These are phyloP conservation scores for Leistus spinibarbis DNA, from an alignment of 2,888 invertebrate species.

Conservation along the genomic window DNA sequence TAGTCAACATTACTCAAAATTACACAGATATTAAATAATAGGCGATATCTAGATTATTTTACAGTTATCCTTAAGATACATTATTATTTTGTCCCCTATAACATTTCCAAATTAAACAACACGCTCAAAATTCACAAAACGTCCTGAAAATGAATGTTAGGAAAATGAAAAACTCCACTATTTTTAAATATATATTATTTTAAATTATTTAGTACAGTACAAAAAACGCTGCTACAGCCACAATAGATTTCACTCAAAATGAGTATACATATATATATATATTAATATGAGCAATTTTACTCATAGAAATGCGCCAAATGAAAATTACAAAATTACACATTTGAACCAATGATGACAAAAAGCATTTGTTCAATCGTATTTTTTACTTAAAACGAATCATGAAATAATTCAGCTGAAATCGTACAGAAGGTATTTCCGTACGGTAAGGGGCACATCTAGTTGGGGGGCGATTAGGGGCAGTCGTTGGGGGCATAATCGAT, in stretches of 20 bases:
- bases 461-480: slow-evolving; percentile 63
- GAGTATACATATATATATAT: background rate
- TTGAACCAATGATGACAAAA: background rate
- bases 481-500: slow-evolving; percentile 62
- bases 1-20: no score
- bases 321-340: background rate
- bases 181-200: no score
- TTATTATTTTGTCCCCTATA: no score
- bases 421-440: slow-evolving; percentile 72
- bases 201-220: background rate
- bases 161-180: no score
- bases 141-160: no score
- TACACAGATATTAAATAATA: no score
- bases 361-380: background rate
- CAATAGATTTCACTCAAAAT: background rate
- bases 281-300: background rate
- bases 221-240: background rate
- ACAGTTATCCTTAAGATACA: no score
- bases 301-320: background rate
- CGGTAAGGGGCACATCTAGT: slow-evolving; percentile 68
- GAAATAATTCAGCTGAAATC: slow-evolving; percentile 61
- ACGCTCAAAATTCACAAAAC: no score
- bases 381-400: background rate
- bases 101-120: no score
- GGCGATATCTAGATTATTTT: no score